Percentiles rank a stretch among this genome's conserved stretches.
Evolutionary conservation across 2,113 vertebrate species (phyloP).

Genomic region (Lynx canadensis): DNA sequence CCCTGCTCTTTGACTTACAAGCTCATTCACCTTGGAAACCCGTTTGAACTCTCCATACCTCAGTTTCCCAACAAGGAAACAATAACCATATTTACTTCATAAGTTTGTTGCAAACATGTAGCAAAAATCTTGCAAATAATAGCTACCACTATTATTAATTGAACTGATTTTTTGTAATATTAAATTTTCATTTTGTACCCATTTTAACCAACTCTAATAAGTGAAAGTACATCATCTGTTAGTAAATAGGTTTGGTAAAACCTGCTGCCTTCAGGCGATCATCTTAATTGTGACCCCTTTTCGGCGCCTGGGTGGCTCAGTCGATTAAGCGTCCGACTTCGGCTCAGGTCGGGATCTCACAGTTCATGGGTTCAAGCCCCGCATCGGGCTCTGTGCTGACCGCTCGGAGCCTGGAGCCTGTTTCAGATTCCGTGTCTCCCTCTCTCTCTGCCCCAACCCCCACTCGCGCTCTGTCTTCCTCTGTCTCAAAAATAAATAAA

Average conservation of each 20-base stretch:
- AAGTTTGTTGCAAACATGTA: neutral
- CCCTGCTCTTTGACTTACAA: neutral
- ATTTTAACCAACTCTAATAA: neutral
- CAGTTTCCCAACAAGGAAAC: neutral
- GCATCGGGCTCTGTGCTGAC: too few relatives aligned
- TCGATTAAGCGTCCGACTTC: too few relatives aligned
- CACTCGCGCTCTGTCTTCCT: rapidly evolving
- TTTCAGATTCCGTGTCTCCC: too few relatives aligned
- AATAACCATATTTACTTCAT: neutral
- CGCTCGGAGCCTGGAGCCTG: too few relatives aligned
- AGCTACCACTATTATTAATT: neutral
- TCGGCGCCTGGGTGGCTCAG: too few relatives aligned
- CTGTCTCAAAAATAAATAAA: too few relatives aligned
- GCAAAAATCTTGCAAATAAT: neutral
- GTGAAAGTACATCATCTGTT: neutral
- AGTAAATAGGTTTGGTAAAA: neutral
- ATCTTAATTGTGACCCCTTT: neutral
- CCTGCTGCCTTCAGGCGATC: neutral
- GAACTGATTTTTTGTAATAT: neutral
- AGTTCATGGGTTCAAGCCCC: too few relatives aligned
- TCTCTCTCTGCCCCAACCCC: too few relatives aligned
- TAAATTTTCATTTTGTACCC: neutral
- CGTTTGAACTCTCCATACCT: neutral
- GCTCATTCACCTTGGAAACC: neutral
- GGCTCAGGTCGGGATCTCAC: too few relatives aligned